phyloP scores from a whole-genome alignment of 2,113 vertebrate species.

The human (Homo sapiens) region DNA sequence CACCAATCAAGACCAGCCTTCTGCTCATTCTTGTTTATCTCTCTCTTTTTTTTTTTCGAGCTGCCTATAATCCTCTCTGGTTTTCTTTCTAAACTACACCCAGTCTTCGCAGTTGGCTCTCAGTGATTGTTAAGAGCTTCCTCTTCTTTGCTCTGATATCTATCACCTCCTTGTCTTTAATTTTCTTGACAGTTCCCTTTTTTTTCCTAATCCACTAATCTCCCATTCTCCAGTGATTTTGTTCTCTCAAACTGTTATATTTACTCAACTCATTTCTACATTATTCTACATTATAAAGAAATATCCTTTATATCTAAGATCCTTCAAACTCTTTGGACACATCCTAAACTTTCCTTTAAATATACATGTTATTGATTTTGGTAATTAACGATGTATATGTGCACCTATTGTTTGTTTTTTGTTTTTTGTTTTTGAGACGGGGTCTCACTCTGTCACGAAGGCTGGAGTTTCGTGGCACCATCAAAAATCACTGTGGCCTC shows the following conservation, averaged over 20 bases:
- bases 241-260: background rate
- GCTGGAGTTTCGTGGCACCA: too few species aligned
- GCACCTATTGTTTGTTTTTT: background rate
- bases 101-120: background rate
- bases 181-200: background rate
- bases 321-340: background rate
- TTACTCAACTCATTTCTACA: background rate
- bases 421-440: background rate
- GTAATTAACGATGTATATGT: background rate
- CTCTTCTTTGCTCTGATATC: background rate
- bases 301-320: background rate
- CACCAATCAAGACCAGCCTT: background rate
- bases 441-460: too few species aligned
- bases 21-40: background rate
- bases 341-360: background rate
- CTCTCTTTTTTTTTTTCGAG: background rate
- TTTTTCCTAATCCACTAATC: background rate
- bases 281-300: background rate
- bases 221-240: background rate
- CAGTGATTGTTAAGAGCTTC: background rate
- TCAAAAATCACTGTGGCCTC: too few species aligned
- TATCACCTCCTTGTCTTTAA: background rate
- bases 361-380: background rate
- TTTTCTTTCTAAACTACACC: background rate
- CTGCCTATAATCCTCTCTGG: background rate